A percentile compares a stretch with the other conserved stretches of the same genome.
These are phyloP conservation scores for Phyllotreta striolata DNA, from an alignment of 2,888 invertebrate species.

Conservation along the genomic window DNA sequence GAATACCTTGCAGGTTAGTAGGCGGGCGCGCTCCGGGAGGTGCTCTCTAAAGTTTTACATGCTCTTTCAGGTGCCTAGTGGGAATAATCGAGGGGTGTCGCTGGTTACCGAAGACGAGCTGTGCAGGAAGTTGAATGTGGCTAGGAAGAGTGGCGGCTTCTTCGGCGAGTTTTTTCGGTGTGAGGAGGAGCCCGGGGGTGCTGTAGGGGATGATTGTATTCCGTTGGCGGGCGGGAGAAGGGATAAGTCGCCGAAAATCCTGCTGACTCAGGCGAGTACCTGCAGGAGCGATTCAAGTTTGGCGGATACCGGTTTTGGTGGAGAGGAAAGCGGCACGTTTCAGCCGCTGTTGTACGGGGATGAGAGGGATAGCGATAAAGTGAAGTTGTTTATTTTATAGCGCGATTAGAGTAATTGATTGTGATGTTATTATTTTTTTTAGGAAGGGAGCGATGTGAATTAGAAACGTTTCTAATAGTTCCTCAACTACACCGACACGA, in stretches of 20 bases:
- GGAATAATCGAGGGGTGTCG: constrained; percentile 56
- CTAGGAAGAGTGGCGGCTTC: constrained; percentile 65
- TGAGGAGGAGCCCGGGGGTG: constrained; percentile 51
- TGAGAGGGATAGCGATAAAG: not conserved
- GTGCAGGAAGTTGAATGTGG: constrained; percentile 41
- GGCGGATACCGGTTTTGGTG: not conserved
- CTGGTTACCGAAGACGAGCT: constrained; percentile 58
- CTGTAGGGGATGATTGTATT: not conserved
- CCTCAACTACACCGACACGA: too few species aligned
- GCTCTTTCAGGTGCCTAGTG: constrained; percentile 67
- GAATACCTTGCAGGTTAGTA: constrained; percentile 67
- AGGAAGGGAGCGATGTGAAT: too few species aligned
- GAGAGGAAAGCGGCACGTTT: constrained; percentile 8
- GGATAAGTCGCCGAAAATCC: constrained; percentile 69
- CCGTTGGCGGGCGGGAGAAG: constrained; percentile 32
- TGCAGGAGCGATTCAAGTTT: not conserved
- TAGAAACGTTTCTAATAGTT: too few species aligned
- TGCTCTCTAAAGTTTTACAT: too few species aligned
- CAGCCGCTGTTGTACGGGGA: not conserved
- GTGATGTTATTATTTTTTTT: too few species aligned
- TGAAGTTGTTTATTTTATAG: not conserved
- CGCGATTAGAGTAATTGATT: too few species aligned
- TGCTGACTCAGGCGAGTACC: constrained; percentile 70
- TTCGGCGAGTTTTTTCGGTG: constrained; percentile 68
- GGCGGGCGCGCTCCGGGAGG: not conserved